A percentile compares a stretch with the other conserved stretches of the same genome.
These are phyloP conservation scores for Chrysogorgia sp. DNA, from an alignment of 92 coral and sea anemone genomes.

Conservation along the genomic window DNA sequence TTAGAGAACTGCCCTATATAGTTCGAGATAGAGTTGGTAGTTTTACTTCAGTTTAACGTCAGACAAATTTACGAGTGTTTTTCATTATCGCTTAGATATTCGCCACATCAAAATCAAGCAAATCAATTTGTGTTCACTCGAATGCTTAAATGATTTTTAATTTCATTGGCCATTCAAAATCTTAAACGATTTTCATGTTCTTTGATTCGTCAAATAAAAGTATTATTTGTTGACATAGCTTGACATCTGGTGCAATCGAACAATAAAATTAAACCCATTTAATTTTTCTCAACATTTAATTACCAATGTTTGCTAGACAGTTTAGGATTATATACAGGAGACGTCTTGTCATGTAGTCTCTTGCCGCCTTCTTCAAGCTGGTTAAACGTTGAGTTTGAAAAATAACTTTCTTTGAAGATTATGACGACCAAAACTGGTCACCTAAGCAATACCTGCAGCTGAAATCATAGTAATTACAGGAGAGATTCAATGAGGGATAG, in stretches of 20 bases:
- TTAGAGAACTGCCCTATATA: no score
- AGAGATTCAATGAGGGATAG: no score
- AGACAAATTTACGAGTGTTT: no score
- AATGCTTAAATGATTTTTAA: slow-evolving; percentile 20
- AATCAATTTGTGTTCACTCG: no score
- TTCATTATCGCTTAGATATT: neutral
- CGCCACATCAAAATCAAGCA: neutral
- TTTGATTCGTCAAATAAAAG: slow-evolving; percentile 13
- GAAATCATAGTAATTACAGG: slow-evolving; percentile 3
- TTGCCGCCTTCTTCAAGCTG: slow-evolving; percentile 15
- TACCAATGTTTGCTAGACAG: slow-evolving; percentile 5
- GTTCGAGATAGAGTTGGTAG: no score
- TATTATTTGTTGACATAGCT: slow-evolving; percentile 17
- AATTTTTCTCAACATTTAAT: slow-evolving; percentile 10
- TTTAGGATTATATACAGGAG: neutral
- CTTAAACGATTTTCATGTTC: slow-evolving; percentile 31
- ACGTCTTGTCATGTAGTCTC: neutral
- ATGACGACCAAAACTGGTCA: neutral
- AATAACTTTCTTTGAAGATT: slow-evolving; percentile 10
- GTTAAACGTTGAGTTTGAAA: slow-evolving; percentile 1
- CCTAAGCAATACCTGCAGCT: slow-evolving; percentile 44
- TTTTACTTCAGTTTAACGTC: no score
- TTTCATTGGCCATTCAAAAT: slow-evolving; percentile 9
- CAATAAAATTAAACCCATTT: slow-evolving; percentile 14
- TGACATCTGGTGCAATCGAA: slow-evolving; percentile 25